phyloP scores from a whole-genome alignment of 2,113 vertebrate species.

The Siphamia tubifer region DNA sequence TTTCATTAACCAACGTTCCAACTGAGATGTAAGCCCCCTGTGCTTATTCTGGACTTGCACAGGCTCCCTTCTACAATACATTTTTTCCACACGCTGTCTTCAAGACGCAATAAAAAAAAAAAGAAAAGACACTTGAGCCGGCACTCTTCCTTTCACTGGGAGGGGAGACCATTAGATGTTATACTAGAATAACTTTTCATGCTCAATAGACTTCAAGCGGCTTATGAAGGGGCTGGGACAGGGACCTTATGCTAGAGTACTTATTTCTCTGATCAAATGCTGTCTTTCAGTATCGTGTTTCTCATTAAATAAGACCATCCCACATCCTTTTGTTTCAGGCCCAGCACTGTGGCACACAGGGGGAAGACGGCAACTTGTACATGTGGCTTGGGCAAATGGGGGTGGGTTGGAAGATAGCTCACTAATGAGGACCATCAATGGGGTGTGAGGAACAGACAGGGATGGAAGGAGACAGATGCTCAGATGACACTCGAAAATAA shows the following conservation, averaged over 20 bases:
- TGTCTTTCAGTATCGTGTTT: slow-evolving; percentile 64
- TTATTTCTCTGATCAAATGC: slow-evolving; percentile 59
- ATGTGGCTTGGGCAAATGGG: slow-evolving; percentile 19
- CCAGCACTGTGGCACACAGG: slow-evolving; percentile 24
- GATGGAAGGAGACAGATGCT: not conserved
- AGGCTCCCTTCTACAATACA: slow-evolving; percentile 61
- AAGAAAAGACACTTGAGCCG: slow-evolving; percentile 75
- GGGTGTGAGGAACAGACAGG: slow-evolving; percentile 4
- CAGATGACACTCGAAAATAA: slow-evolving; percentile 16
- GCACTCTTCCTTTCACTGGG: slow-evolving; percentile 69
- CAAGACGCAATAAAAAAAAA: slow-evolving; percentile 76
- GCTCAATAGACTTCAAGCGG: slow-evolving; percentile 80
- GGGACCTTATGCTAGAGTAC: slow-evolving; percentile 66
- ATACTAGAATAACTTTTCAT: slow-evolving; percentile 82
- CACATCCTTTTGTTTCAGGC: slow-evolving; percentile 38
- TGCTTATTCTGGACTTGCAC: slow-evolving; percentile 70
- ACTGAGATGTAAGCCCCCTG: slow-evolving; percentile 30
- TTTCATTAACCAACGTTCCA: slow-evolving; percentile 68
- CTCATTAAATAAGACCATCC: slow-evolving; percentile 62
- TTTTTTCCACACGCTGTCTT: slow-evolving; percentile 70
- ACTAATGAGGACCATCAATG: slow-evolving; percentile 33
- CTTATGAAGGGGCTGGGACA: slow-evolving; percentile 65
- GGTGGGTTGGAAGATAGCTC: not conserved
- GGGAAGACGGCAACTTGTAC: slow-evolving; percentile 18
- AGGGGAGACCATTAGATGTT: slow-evolving; percentile 79